Base-by-base conservation (phyloP, 2,888 invertebrate genomes). In the Ormyrus thymus region DNA sequence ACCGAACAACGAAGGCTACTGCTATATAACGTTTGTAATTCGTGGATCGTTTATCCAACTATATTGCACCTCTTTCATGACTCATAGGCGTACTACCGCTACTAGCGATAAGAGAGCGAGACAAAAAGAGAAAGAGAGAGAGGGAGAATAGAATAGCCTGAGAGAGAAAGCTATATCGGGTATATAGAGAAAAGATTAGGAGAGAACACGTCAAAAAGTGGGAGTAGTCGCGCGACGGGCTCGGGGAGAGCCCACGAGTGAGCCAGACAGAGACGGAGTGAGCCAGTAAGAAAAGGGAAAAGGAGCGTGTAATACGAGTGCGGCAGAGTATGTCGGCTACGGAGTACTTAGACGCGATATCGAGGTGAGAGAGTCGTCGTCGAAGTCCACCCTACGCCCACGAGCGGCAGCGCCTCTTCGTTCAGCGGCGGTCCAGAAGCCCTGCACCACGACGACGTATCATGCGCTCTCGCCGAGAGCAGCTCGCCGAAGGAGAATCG, bases 151-250 rank as follows among this genome's bases (percentile, higher is more conserved):
- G 76, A 76, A 76, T 62, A 78, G 81, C 62, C 46, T 15, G 15
- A 64, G 65, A 29, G 65, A 51, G 68, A 68, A 53, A 29, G 29
- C 29, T 29, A 29, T 29, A 29, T 29, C 29, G 29, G 29, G 29
- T 29, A 29, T 29, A 29, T 4, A 59, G 43, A 62, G 56, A 56
- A 80, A 80, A 76, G 76, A 76, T 80, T 62, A 78, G 81, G 65
- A 68, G 68, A 65, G 71, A 79, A 80, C 65, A 81, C 72, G 74
- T 68, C 70, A 61, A 77, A 82, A 80, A 77, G 81, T 81, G 79
- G 72, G 81, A 81, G 76, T 79, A 76, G 80, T 69, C 74, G 51
- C 10, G 76, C 6, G 51, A 74, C 29, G 29, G 29, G 29, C 29
- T 29, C 29, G 29, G 29, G 77, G 71, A 70, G 65, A 55, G 29